These are phyloP conservation scores for Falco berigora DNA, from an alignment of 2,797 vertebrate genomes.

Conservation along the genomic window DNA sequence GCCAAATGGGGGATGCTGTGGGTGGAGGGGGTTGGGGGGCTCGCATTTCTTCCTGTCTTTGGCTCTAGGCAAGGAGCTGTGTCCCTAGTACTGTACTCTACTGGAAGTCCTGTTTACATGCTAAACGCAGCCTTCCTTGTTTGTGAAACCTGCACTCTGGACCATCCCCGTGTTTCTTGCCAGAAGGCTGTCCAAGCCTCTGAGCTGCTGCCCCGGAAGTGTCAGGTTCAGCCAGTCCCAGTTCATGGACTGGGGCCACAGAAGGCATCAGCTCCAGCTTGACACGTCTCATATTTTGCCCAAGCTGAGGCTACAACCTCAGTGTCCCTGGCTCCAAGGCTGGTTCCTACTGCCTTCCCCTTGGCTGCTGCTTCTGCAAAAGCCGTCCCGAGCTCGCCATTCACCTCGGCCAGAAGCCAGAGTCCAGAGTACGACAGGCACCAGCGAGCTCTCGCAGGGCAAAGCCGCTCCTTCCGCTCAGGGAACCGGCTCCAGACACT, in stretches of 20 bases:
- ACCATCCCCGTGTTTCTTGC: neutral
- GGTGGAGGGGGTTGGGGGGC: neutral
- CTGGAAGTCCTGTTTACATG: neutral
- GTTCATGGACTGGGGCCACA: neutral
- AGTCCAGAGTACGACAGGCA: neutral
- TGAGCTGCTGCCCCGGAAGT: neutral
- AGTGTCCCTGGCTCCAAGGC: neutral
- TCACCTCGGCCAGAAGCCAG: neutral
- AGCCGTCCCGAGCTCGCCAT: neutral
- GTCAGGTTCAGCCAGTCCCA: neutral
- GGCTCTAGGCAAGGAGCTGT: neutral
- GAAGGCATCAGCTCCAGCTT: neutral
- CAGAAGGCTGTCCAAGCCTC: neutral
- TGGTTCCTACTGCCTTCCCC: neutral
- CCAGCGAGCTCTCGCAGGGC: rapidly evolving
- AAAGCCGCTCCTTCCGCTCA: rapidly evolving
- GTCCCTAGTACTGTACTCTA: neutral
- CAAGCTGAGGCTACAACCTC: neutral
- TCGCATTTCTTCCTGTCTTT: neutral
- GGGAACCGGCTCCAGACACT: neutral
- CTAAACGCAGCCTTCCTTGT: neutral
- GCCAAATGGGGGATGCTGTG: neutral
- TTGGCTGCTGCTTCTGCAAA: neutral
- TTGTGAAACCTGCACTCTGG: neutral
- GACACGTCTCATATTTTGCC: neutral